A percentile compares a stretch with the other conserved stretches of the same genome.
Conservation (phyloP, 2,888 invertebrate genomes). For the Blastobasis lacticolella region DNA sequence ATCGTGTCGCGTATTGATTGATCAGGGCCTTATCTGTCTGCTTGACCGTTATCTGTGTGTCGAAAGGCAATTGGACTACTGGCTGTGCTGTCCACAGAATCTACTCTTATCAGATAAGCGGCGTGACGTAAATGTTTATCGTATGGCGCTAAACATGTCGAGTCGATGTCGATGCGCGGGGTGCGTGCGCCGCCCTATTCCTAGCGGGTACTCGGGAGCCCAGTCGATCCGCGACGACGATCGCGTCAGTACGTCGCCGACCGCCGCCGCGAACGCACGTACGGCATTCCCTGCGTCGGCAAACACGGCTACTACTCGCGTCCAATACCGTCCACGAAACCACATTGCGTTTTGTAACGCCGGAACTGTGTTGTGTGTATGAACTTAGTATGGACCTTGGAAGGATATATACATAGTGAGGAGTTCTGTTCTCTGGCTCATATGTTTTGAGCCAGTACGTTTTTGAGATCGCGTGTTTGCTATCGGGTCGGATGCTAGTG, state of each 20-base stretch:
- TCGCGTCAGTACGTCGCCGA: conserved; percentile 56
- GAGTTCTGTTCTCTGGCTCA: no score
- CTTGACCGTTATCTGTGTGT: no score
- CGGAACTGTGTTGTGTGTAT: conserved; percentile 28
- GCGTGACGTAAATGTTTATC: no score
- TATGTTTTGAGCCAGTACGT: background rate
- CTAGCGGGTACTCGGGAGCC: conserved; percentile 20
- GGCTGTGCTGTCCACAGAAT: no score
- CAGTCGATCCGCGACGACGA: conserved; percentile 19
- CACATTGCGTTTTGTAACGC: conserved; percentile 15
- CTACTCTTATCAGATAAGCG: no score
- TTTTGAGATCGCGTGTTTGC: conserved; percentile 33
- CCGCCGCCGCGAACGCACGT: conserved; percentile 37
- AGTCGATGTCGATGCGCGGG: conserved; percentile 53
- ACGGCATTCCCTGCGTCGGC: conserved; percentile 29
- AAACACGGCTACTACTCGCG: conserved; percentile 39
- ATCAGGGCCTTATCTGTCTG: no score
- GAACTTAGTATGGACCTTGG: conserved; percentile 22
- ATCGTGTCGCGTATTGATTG: no score
- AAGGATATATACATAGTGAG: conserved; percentile 6
- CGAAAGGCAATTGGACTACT: no score
- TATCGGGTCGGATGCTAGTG: conserved; percentile 26
- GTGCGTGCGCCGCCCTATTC: conserved; percentile 63
- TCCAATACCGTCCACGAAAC: conserved; percentile 46
- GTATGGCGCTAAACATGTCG: conserved; percentile 21